Evolutionary conservation across 2,797 vertebrate genomes (phyloP).

Genomic region (Potorous gilbertii): DNA sequence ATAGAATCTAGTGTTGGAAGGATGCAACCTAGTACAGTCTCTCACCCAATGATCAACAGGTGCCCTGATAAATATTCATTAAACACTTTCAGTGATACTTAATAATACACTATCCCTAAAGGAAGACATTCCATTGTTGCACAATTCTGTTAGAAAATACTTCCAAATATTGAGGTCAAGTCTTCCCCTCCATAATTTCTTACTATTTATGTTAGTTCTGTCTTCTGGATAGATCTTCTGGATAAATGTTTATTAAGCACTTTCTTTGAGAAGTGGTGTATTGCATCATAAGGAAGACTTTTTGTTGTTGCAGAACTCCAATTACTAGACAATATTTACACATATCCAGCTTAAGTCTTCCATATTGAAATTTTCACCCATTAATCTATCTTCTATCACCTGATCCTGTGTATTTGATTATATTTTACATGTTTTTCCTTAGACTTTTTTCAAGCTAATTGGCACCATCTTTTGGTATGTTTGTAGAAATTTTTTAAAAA

Average conservation of each 20-base stretch:
- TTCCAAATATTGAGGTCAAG: background rate
- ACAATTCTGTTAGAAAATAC: background rate
- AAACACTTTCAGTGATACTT: background rate
- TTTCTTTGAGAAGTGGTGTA: background rate
- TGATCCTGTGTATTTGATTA: background rate
- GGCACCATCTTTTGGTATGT: background rate
- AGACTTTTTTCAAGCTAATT: background rate
- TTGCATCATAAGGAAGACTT: background rate
- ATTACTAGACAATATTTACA: background rate
- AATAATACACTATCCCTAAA: background rate
- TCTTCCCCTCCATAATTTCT: background rate
- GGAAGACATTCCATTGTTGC: background rate
- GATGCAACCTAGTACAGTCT: background rate
- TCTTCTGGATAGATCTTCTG: background rate
- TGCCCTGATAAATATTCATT: background rate
- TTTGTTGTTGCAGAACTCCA: background rate
- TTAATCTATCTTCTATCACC: background rate
- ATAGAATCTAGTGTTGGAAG: background rate
- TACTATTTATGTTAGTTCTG: background rate
- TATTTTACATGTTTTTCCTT: background rate
- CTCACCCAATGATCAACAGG: background rate
- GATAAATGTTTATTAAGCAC: background rate
- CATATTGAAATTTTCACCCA: background rate
- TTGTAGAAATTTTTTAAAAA: background rate
- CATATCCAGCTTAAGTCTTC: background rate